phyloP scores from a whole-genome alignment of 2,888 invertebrate genomes.

The Heteromyza rotundicornis region DNA sequence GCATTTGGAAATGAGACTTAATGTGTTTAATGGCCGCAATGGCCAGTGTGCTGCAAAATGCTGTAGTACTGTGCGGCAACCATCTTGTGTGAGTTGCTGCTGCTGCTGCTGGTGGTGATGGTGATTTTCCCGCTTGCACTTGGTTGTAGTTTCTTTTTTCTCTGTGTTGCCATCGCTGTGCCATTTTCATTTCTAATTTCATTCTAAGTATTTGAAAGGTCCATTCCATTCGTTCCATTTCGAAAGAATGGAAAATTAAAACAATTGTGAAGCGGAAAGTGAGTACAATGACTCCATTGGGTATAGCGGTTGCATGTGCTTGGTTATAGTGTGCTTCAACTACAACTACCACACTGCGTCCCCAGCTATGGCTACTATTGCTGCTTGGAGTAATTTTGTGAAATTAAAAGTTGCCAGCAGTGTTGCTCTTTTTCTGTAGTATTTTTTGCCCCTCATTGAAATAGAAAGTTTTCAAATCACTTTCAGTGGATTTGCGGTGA shows the following conservation, averaged over 20 bases:
- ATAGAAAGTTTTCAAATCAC: background rate
- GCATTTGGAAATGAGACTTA: background rate
- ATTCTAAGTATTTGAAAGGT: background rate
- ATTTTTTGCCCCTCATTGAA: background rate
- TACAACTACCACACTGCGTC: background rate
- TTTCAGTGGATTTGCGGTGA: background rate
- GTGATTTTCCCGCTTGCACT: background rate
- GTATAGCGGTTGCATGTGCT: background rate
- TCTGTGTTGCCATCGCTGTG: background rate
- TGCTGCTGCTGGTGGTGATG: background rate
- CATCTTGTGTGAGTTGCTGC: background rate
- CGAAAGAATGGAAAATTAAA: background rate
- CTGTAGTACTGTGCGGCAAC: too few species aligned
- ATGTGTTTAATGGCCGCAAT: constrained; percentile 1
- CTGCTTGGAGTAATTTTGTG: background rate
- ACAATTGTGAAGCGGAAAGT: constrained; percentile 1
- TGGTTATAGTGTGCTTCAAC: background rate
- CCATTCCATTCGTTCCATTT: background rate
- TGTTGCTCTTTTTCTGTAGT: background rate
- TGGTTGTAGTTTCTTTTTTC: background rate
- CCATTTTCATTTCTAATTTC: constrained; percentile 2
- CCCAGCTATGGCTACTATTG: too few species aligned
- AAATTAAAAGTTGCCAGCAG: constrained; percentile 1
- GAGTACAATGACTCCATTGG: constrained; percentile 4
- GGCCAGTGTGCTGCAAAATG: background rate